Base-by-base conservation (phyloP, 1,140 invertebrate genomes). In the Tenebrio molitor region DNA sequence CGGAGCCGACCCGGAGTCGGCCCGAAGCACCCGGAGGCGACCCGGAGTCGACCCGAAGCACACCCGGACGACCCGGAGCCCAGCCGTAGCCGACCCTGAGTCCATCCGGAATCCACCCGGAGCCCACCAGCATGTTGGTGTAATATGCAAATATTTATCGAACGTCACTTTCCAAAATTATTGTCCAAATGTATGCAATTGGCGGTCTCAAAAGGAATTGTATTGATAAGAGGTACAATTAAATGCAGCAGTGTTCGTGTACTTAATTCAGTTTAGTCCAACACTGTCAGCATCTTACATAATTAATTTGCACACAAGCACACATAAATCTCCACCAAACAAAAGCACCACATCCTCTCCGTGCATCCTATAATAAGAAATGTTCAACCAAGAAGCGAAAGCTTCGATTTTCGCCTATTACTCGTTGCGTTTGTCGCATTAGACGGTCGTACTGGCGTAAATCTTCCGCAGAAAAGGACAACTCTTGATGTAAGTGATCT, bases 241-340 rank as follows among this genome's bases (percentile, higher is more conserved):
- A 33, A 33, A 33, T 33, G 29, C 36, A 39, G 36, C 4, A 12
- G 2, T 12, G 36, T 39, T 12, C n/a, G n/a, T 39, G 36, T 12
- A 12, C 12, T 39, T 39, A 39, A 39, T 39, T 39, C n/a, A 39
- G 36, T n/a, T 39, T 39, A 5, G 2, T 39, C 12, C 2, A 39
- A 39, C 50, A 21, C 29, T 58, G 50, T 14, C 21, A 34, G 23
- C 12, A 58, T 58, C 36, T 58, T 58, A 21, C 23, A 58, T 58
- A 58, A 58, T 58, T 58, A 58, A 58, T 58, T 58, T 58, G 50
- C 50, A 58, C 50, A 58, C 50, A 58, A 29, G 50, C 50, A 58
- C 10, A 21, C 23, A 58, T 58, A 58, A 58, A 58, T 58, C 23
- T 29, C 50, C 0, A 12, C 15, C 23, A 23, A 58, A 58, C 50